phyloP scores from a whole-genome alignment of 2,113 vertebrate species.

The Microcebus jonahi region DNA sequence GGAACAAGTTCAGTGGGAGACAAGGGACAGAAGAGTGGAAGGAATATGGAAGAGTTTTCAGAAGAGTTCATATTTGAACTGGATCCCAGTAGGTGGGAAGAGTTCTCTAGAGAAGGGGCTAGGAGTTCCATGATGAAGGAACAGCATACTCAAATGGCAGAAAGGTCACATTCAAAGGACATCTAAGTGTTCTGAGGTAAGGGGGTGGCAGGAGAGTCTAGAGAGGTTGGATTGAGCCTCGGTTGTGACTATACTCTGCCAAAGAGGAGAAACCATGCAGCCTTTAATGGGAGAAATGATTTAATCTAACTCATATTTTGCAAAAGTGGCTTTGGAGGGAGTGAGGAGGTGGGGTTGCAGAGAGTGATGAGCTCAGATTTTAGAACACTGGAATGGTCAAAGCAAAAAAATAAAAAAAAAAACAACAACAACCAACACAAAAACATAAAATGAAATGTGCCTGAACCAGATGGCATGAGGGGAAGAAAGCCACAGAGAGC shows the following conservation, averaged over 20 bases:
- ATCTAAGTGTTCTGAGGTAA: neutral
- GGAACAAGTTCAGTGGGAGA: neutral
- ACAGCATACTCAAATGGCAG: neutral
- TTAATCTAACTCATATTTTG: slow-evolving; percentile 9
- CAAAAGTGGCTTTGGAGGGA: slow-evolving; percentile 11
- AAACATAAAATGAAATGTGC: neutral
- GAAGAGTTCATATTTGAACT: neutral
- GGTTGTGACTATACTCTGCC: neutral
- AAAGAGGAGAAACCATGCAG: neutral
- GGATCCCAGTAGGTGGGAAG: neutral
- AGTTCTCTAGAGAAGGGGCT: neutral
- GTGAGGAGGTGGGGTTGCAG: neutral
- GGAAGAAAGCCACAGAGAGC: neutral
- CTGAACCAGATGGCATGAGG: neutral
- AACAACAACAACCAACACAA: neutral
- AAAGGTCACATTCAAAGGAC: neutral
- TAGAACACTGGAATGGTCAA: neutral
- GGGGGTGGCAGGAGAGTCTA: neutral
- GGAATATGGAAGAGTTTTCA: neutral
- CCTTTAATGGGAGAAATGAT: neutral
- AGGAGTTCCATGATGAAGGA: neutral
- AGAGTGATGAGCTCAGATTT: neutral
- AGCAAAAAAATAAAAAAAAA: neutral
- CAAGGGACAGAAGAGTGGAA: neutral
- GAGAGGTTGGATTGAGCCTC: neutral